Percentiles rank a stretch among this genome's conserved stretches.
Evolutionary conservation across 2,888 invertebrate genomes (phyloP).

Genomic region (Agrochola lychnidis): DNA sequence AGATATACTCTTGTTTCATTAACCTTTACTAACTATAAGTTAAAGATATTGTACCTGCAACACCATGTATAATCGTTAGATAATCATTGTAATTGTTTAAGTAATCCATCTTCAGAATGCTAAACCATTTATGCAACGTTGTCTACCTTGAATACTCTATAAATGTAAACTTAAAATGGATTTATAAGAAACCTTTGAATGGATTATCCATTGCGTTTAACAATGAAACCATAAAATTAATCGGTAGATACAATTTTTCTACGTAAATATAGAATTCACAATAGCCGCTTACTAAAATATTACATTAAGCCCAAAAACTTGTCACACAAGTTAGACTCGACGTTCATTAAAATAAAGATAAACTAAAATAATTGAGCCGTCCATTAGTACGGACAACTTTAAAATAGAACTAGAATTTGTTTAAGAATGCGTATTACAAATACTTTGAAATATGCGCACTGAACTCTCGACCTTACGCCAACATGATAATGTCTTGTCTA

Average conservation of each 20-base stretch:
- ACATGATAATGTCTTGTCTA: slow-evolving; percentile 36
- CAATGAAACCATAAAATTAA: slow-evolving; percentile 32
- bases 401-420: slow-evolving; percentile 22
- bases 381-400: slow-evolving; percentile 49
- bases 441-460: slow-evolving; percentile 32
- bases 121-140: slow-evolving; percentile 23
- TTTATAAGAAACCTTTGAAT: slow-evolving; percentile 33
- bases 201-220: slow-evolving; percentile 30
- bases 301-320: slow-evolving; percentile 21
- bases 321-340: slow-evolving; percentile 5
- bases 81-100: slow-evolving; percentile 53
- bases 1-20: slow-evolving; percentile 56
- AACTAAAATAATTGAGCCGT: slow-evolving; percentile 39
- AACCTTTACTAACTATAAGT: slow-evolving; percentile 66
- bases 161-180: slow-evolving; percentile 29
- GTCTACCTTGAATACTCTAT: slow-evolving; percentile 16
- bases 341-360: not conserved
- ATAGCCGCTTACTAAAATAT: slow-evolving; percentile 4
- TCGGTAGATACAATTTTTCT: slow-evolving; percentile 21
- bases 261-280: slow-evolving; percentile 23
- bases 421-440: slow-evolving; percentile 21
- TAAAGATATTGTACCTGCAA: slow-evolving; percentile 79
- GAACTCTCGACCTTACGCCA: slow-evolving; percentile 27
- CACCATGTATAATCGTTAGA: slow-evolving; percentile 68
- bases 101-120: slow-evolving; percentile 16